A percentile compares a stretch with the other conserved stretches of the same genome.
Evolutionary conservation across 2,113 vertebrate genomes (phyloP).

Genomic region (Sinocyclocheilus anshuiensis): DNA sequence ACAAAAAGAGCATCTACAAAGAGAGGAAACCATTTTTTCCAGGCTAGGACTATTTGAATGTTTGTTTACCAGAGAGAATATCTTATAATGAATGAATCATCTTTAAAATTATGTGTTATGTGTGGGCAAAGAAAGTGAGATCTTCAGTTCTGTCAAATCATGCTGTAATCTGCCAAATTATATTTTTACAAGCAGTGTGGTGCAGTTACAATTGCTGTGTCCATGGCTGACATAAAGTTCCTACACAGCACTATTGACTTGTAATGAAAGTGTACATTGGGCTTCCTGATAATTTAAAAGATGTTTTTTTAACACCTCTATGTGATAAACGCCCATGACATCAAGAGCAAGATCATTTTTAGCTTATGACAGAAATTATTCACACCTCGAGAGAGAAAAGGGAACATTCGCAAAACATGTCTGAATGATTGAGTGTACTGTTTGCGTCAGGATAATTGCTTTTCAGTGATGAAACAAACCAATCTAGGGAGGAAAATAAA

Average conservation of each 20-base stretch:
- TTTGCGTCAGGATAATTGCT: conserved; percentile 35
- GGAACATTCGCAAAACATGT: conserved; percentile 1
- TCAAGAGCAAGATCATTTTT: conserved; percentile 25
- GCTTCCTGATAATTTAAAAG: conserved; percentile 22
- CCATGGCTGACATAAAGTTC: neutral
- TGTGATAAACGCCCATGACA: conserved; percentile 38
- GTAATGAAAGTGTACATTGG: neutral
- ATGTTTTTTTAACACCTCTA: conserved; percentile 9
- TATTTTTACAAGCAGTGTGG: neutral
- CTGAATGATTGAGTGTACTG: conserved; percentile 26
- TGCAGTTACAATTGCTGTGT: neutral
- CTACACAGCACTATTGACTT: neutral
- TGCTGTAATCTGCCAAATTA: neutral
- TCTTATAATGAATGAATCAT: neutral
- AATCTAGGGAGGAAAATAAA: conserved; percentile 6
- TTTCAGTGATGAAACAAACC: conserved; percentile 30
- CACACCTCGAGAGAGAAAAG: conserved; percentile 14
- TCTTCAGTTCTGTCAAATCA: neutral
- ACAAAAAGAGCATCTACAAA: neutral
- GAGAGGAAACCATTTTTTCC: neutral
- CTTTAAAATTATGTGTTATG: neutral
- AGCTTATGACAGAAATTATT: conserved; percentile 37
- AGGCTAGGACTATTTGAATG: neutral
- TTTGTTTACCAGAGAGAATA: conserved; percentile 8
- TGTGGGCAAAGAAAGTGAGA: conserved; percentile 9